A percentile compares a stretch with the other conserved stretches of the same genome.
These are phyloP conservation scores for Sebastes steindachneri DNA, from an alignment of 2,797 vertebrate genomes.

Conservation along the genomic window DNA sequence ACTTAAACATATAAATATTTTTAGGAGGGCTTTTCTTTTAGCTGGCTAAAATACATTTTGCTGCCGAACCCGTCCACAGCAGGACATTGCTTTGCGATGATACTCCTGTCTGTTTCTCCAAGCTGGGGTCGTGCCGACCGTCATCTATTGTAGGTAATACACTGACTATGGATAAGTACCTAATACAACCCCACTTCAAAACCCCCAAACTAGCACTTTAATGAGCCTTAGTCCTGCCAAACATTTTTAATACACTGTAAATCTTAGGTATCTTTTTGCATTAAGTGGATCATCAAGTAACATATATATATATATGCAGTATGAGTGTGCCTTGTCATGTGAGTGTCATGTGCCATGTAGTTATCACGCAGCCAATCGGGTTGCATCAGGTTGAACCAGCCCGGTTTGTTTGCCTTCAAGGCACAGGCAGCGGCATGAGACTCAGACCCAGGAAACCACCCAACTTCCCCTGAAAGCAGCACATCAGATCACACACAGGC, in stretches of 20 bases:
- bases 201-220: too few species aligned
- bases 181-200: too few species aligned
- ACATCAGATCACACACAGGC: neutral
- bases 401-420: neutral
- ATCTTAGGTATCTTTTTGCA: neutral
- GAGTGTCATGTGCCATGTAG: neutral
- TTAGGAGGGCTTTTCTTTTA: too few species aligned
- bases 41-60: too few species aligned
- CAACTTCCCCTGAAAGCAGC: conserved; percentile 13
- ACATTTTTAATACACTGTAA: neutral
- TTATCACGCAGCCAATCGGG: neutral
- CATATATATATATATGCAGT: neutral
- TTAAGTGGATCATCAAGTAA: neutral
- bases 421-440: neutral
- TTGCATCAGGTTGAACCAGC: conserved; percentile 13
- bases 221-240: too few species aligned
- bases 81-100: too few species aligned
- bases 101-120: too few species aligned
- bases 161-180: too few species aligned
- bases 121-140: too few species aligned
- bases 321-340: neutral
- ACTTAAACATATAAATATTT: too few species aligned
- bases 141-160: too few species aligned
- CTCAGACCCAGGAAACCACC: conserved; percentile 68
- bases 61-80: too few species aligned